Evolutionary conservation across 1,140 invertebrate species (phyloP), one percentile per base, ranked within the genome.

Genomic region (Cydia pomonella): DNA sequence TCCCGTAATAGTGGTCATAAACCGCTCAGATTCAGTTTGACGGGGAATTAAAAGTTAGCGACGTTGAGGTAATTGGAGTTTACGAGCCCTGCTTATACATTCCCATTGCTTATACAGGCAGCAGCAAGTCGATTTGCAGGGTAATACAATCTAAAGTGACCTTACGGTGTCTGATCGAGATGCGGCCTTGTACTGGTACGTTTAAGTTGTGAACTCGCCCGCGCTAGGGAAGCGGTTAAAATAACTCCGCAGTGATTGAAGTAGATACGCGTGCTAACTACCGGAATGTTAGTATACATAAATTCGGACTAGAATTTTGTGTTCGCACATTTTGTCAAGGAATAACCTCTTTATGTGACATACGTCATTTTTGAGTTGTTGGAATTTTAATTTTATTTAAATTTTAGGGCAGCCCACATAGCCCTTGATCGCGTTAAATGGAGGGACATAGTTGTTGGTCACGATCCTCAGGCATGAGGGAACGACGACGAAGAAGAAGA

Each of bases 21-120:
- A 69, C 27, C 29, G 64, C 64, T 69, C 64, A 69, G 64, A 69
- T 33, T 69, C 64, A 69, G 64, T 69, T 59, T 69, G 64, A 69
- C 64, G 29, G 64, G 64, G 64, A 69, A 69, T 69, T 69, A 69
- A 69, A 69, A 69, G 64, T 69, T 69, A 59, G 27, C 64, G 27
- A 33, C 64, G 64, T 69, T 69, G 21, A 69, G 27, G 64, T 69
- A 69, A 69, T 69, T 33, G 64, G 64, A 69, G 64, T 69, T 69
- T 69, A 69, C 64, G 64, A 69, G 64, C 64, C 27, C 23, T 13
- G 62, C 62, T 16, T 23, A n/a, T 23, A 23, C n/a, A 59, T 59
- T 23, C 18, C 10, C 7, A 59, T 23, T 21, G 53, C 7, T 50
- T 50, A 12, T 44, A 44, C 38, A 41, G 38, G 12, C 38, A 16